Conservation (phyloP, 64 coral and sea anemone genomes). For the Catalaphyllia jardinei region DNA sequence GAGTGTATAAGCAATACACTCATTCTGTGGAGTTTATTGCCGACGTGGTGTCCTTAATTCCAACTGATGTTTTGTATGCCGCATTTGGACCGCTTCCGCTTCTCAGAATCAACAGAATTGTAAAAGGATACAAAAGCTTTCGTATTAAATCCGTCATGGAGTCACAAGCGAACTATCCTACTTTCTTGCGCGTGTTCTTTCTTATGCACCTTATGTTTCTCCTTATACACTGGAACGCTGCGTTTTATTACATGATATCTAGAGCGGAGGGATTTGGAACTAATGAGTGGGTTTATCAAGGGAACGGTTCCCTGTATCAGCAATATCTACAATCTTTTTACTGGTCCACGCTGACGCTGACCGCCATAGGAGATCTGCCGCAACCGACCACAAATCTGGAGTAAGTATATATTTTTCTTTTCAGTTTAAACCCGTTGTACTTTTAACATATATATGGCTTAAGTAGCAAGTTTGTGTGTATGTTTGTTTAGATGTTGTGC, state of each 20-base stretch:
- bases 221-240: slow-evolving; percentile 96
- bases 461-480: background rate
- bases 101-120: slow-evolving; percentile 78
- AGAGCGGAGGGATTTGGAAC: slow-evolving; percentile 93
- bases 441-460: background rate
- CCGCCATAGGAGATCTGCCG: slow-evolving; percentile 89
- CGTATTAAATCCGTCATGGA: slow-evolving; percentile 86
- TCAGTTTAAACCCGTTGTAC: background rate
- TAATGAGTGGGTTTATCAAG: slow-evolving; percentile 90
- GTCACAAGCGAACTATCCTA: slow-evolving; percentile 88
- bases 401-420: slow-evolving; percentile 66
- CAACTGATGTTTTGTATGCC: slow-evolving; percentile 80
- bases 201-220: slow-evolving; percentile 96
- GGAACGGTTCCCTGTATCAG: slow-evolving; percentile 87
- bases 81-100: slow-evolving; percentile 68
- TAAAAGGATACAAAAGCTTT: slow-evolving; percentile 89
- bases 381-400: slow-evolving; percentile 79
- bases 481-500: background rate
- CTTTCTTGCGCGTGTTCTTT: slow-evolving; percentile 89
- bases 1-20: slow-evolving; percentile 59
- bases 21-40: slow-evolving; percentile 63
- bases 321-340: slow-evolving; percentile 96
- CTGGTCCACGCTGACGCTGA: slow-evolving; percentile 94
- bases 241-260: slow-evolving; percentile 84
- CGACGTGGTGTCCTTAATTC: slow-evolving; percentile 76